These are phyloP conservation scores for Synanthedon myopaeformis DNA, from an alignment of 2,888 invertebrate genomes.

Conservation along the genomic window DNA sequence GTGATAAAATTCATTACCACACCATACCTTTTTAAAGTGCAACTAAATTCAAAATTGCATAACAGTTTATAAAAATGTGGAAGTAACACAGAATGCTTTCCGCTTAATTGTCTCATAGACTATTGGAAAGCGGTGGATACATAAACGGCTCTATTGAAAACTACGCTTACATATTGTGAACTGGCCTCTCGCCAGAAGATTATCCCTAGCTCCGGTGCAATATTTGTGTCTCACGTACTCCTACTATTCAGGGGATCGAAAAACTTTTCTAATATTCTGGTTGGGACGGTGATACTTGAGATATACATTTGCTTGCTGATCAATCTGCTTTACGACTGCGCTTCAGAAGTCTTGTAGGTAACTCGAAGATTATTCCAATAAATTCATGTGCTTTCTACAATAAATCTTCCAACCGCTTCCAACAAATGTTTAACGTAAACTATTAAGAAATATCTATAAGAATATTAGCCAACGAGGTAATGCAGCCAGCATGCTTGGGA, in stretches of 20 bases:
- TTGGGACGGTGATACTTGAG: slow-evolving; percentile 39
- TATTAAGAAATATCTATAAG: too few relatives aligned
- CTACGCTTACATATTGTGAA: slow-evolving; percentile 56
- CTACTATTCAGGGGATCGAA: slow-evolving; percentile 59
- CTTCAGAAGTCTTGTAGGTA: slow-evolving; percentile 3
- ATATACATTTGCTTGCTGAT: slow-evolving; percentile 33
- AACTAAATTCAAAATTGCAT: too few relatives aligned
- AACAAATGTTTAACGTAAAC: too few relatives aligned
- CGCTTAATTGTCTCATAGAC: slow-evolving; percentile 6
- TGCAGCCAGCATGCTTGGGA: too few relatives aligned
- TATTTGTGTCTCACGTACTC: slow-evolving; percentile 61
- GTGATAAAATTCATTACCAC: too few relatives aligned
- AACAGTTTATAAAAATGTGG: neutral
- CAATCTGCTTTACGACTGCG: slow-evolving; percentile 10
- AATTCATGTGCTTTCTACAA: too few relatives aligned
- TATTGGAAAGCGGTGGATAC: slow-evolving; percentile 3
- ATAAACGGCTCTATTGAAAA: slow-evolving; percentile 40
- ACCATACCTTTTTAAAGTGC: too few relatives aligned
- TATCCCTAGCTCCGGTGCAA: slow-evolving; percentile 46
- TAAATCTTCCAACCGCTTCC: too few relatives aligned
- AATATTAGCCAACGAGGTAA: too few relatives aligned
- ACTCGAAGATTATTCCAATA: too few relatives aligned
- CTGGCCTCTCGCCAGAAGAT: slow-evolving; percentile 59
- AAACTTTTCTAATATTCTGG: slow-evolving; percentile 67
- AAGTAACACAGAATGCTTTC: neutral